phyloP scores from a whole-genome alignment of 2,888 invertebrate genomes.

The Cylloceria caligata region DNA sequence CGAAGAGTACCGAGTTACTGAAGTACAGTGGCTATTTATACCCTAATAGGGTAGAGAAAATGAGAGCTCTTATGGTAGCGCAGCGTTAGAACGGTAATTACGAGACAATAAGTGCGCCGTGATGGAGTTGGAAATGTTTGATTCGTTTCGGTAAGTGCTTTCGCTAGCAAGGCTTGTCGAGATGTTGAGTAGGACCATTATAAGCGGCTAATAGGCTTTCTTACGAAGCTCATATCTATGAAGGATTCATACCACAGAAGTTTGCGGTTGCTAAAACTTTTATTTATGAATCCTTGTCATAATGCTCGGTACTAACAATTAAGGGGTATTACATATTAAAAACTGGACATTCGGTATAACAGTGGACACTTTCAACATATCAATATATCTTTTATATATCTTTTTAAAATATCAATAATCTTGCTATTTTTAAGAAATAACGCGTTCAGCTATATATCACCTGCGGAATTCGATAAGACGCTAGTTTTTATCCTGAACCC shows the following conservation, averaged over 20 bases:
- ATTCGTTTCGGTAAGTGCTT: slow-evolving; percentile 24
- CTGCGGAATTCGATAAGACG: not conserved
- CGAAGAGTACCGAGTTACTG: slow-evolving; percentile 41
- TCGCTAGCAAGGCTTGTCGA: not conserved
- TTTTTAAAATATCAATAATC: no score
- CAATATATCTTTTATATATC: no score
- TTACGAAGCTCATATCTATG: not conserved
- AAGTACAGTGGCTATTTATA: not conserved
- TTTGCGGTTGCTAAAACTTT: not conserved
- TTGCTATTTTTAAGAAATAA: not conserved
- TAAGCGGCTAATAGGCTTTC: not conserved
- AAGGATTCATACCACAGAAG: not conserved
- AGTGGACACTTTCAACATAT: not conserved
- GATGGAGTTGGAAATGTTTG: slow-evolving; percentile 36
- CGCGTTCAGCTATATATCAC: no score
- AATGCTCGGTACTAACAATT: not conserved
- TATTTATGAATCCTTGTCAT: not conserved
- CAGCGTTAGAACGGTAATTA: slow-evolving; percentile 55
- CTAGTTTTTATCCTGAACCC: not conserved
- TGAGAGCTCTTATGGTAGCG: slow-evolving; percentile 37
- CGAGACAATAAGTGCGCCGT: slow-evolving; percentile 48
- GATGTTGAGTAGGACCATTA: slow-evolving; percentile 20
- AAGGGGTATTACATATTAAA: not conserved
- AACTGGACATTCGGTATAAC: not conserved
- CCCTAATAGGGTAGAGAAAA: slow-evolving; percentile 36